Evolutionary conservation across 1,140 invertebrate species (phyloP).

Genomic region (Drosophila erecta): DNA sequence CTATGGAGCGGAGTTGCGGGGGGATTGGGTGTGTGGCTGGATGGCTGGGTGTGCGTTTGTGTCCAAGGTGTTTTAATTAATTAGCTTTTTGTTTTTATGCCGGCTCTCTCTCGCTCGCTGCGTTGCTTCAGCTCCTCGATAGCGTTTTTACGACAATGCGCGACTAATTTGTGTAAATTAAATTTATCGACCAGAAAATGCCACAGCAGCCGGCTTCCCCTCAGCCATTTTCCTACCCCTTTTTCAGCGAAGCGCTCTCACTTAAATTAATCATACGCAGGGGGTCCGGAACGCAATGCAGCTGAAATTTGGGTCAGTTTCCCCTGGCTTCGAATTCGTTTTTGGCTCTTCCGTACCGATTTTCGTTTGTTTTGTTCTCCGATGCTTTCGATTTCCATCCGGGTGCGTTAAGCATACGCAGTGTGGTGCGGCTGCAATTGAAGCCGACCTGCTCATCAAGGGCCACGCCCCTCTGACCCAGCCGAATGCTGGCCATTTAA

Average conservation of each 20-base stretch:
- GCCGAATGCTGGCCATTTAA: constrained; percentile 30
- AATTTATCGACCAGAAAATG: constrained; percentile 83
- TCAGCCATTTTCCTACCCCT: constrained; percentile 4
- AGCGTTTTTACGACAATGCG: constrained; percentile 80
- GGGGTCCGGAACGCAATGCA: constrained; percentile 40
- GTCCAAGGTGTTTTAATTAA: constrained; percentile 78
- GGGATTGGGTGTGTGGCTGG: neutral
- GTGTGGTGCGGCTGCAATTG: constrained; percentile 48
- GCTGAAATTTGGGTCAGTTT: constrained; percentile 57
- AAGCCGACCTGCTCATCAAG: constrained; percentile 38
- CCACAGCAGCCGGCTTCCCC: constrained; percentile 58
- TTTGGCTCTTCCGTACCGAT: constrained; percentile 4
- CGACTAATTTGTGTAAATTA: constrained; percentile 83
- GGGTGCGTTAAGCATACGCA: constrained; percentile 77
- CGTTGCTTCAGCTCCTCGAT: constrained; percentile 45
- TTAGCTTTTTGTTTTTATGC: constrained; percentile 80
- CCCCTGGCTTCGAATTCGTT: constrained; percentile 29
- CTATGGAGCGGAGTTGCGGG: neutral
- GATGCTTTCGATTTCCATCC: constrained; percentile 49
- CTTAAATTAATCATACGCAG: constrained; percentile 81
- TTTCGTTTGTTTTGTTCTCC: constrained; percentile 12
- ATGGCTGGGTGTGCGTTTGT: constrained; percentile 8
- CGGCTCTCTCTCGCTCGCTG: constrained; percentile 64
- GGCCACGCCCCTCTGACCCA: neutral
- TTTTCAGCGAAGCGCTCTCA: neutral